phyloP scores from a whole-genome alignment of 2,113 vertebrate species.

The Abramis brama region DNA sequence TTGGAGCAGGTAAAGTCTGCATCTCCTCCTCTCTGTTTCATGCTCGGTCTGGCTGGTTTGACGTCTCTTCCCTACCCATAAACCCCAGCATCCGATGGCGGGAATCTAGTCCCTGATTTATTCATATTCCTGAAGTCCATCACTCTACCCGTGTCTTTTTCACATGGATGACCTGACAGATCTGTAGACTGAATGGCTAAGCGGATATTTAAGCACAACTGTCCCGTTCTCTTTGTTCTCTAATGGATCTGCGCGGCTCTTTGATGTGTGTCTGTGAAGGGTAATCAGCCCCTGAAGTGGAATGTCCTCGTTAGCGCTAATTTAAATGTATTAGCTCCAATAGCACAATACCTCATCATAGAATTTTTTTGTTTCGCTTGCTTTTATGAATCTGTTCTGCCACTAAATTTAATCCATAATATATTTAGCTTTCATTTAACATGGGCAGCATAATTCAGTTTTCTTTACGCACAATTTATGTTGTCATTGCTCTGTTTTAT shows the following conservation, averaged over 20 bases:
- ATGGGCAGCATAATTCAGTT: slow-evolving; percentile 69
- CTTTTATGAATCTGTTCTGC: slow-evolving; percentile 67
- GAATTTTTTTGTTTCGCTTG: slow-evolving; percentile 65
- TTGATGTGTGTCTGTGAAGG: slow-evolving; percentile 45
- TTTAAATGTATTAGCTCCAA: slow-evolving; percentile 70
- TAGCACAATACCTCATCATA: slow-evolving; percentile 66
- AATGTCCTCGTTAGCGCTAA: slow-evolving; percentile 70
- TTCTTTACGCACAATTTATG: slow-evolving; percentile 46
- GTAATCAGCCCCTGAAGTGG: slow-evolving; percentile 67
- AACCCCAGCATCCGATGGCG: neutral
- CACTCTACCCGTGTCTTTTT: slow-evolving; percentile 56
- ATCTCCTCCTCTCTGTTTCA: neutral
- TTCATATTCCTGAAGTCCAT: slow-evolving; percentile 60
- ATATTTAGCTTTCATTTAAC: slow-evolving; percentile 73
- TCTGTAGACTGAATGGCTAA: slow-evolving; percentile 64
- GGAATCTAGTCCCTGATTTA: slow-evolving; percentile 61
- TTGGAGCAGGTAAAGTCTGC: slow-evolving; percentile 88
- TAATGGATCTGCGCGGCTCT: slow-evolving; percentile 23
- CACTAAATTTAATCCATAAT: slow-evolving; percentile 55
- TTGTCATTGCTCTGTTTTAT: slow-evolving; percentile 33
- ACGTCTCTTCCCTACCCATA: neutral
- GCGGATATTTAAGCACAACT: slow-evolving; percentile 65
- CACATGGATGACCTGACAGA: slow-evolving; percentile 69
- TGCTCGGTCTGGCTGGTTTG: neutral
- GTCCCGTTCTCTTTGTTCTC: slow-evolving; percentile 50